Conservation (phyloP, 2,888 invertebrate species). For the Tetragnatha montana region DNA sequence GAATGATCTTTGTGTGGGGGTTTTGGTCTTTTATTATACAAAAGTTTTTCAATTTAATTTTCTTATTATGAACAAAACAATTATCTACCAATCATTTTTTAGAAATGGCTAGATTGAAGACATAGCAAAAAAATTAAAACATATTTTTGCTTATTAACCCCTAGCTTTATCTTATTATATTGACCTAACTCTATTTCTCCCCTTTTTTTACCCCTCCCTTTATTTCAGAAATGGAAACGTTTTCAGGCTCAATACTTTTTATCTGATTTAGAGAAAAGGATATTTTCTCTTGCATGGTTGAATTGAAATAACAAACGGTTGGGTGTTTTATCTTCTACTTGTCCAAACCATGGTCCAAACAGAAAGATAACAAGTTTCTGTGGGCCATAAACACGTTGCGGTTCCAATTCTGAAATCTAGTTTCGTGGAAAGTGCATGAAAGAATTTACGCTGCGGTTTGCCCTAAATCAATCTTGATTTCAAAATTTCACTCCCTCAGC, state of each 20-base stretch:
- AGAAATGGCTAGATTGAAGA: no score
- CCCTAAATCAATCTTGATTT: no score
- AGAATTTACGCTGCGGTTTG: no score
- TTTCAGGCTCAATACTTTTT: neutral
- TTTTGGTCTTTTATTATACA: no score
- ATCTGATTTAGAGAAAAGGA: conserved; percentile 1
- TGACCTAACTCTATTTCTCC: neutral
- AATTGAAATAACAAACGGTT: neutral
- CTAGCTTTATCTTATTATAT: neutral
- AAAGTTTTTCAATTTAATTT: no score
- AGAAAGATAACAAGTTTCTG: neutral
- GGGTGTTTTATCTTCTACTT: neutral
- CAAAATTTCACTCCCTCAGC: no score
- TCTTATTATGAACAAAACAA: no score
- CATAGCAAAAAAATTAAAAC: no score
- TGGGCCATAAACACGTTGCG: neutral
- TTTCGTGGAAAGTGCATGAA: neutral
- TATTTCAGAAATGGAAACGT: neutral
- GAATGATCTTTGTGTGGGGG: no score
- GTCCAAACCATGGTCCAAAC: no score
- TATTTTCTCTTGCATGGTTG: neutral
- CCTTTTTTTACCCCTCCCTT: neutral
- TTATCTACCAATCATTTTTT: no score
- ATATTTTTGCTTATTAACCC: neutral
- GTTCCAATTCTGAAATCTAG: neutral